phyloP scores from a whole-genome alignment of 2,797 vertebrate species.

The Pipistrellus pygmaeus region DNA sequence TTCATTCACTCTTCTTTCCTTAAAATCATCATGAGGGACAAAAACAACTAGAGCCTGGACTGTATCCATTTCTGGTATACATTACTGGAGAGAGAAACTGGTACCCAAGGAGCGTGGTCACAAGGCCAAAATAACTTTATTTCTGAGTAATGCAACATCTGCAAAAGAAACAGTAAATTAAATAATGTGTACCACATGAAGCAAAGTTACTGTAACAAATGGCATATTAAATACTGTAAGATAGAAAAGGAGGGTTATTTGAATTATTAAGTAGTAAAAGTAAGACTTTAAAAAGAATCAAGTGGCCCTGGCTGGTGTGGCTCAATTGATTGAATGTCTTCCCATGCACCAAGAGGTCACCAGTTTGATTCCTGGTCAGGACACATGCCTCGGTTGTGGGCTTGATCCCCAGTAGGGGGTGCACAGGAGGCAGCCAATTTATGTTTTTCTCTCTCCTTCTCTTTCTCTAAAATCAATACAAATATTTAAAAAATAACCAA shows the following conservation, averaged over 20 bases:
- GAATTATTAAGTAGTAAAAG: constrained; percentile 54
- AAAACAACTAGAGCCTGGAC: not conserved
- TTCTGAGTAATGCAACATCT: constrained; percentile 1
- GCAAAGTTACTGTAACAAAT: constrained; percentile 25
- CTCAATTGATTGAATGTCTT: not conserved
- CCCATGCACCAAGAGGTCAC: not conserved
- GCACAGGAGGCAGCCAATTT: not conserved
- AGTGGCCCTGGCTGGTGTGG: not conserved
- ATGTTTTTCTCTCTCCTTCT: not conserved
- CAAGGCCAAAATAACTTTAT: constrained; percentile 50
- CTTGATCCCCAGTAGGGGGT: not conserved
- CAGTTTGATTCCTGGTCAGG: not conserved
- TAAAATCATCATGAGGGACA: constrained; percentile 20
- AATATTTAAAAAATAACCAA: not conserved
- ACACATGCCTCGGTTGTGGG: not conserved
- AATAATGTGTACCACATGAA: constrained; percentile 40
- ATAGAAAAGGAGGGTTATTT: constrained; percentile 54
- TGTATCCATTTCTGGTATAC: constrained; percentile 5
- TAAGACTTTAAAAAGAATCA: constrained; percentile 35
- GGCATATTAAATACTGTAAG: constrained; percentile 30
- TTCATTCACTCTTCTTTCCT: constrained; percentile 35
- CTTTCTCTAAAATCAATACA: not conserved
- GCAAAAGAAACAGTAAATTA: constrained; percentile 61
- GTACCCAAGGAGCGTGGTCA: constrained; percentile 22
- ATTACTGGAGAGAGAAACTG: constrained; percentile 32